phyloP scores from a whole-genome alignment of 2,888 invertebrate species.

The Zele albiditarsus region DNA sequence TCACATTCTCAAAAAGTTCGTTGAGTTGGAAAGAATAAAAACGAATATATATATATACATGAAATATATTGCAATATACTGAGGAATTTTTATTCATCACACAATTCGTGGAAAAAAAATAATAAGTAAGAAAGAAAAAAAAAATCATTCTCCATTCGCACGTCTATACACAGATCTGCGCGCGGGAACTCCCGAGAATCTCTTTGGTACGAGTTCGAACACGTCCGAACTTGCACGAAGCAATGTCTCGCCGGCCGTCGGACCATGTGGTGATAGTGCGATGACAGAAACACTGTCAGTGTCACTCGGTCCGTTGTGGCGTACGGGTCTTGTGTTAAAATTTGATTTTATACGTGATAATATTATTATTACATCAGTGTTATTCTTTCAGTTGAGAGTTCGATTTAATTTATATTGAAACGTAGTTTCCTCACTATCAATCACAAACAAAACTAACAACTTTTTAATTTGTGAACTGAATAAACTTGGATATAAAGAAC shows the following conservation, averaged over 20 bases:
- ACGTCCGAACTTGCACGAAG: constrained; percentile 18
- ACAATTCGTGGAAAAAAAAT: constrained; percentile 2
- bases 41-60: too few species aligned
- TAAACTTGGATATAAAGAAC: too few species aligned
- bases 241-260: constrained; percentile 41
- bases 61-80: neutral
- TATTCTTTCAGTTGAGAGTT: neutral
- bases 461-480: too few species aligned
- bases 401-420: too few species aligned
- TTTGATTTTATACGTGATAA: neutral
- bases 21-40: neutral
- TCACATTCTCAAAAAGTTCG: neutral
- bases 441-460: too few species aligned
- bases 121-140: constrained; percentile 11
- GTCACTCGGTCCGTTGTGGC: constrained; percentile 63
- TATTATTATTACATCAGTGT: neutral
- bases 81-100: constrained; percentile 9
- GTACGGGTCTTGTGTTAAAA: constrained; percentile 45
- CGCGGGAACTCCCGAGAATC: constrained; percentile 20
- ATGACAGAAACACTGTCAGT: constrained; percentile 70
- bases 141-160: constrained; percentile 7
- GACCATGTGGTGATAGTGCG: constrained; percentile 65
- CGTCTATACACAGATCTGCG: constrained; percentile 18
- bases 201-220: constrained; percentile 10
- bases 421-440: too few species aligned